phyloP scores from a whole-genome alignment of 2,113 vertebrate species.

The Reinhardtius hippoglossoides region DNA sequence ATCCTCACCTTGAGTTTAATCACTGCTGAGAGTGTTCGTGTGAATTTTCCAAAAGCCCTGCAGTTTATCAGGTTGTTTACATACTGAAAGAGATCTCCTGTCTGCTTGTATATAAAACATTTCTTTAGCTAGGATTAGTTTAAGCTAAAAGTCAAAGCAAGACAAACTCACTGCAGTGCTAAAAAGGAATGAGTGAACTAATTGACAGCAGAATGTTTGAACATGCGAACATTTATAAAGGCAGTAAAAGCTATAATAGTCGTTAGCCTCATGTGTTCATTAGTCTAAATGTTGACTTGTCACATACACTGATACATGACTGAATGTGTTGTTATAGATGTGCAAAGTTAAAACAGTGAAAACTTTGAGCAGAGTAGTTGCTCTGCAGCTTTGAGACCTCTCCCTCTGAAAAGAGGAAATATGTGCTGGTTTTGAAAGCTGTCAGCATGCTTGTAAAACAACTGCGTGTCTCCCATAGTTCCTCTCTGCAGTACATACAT shows the following conservation, averaged over 20 bases:
- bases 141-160: not conserved
- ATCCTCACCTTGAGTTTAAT: not conserved
- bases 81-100: not conserved
- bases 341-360: constrained; percentile 14
- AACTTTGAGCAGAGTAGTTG: not conserved
- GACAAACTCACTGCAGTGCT: not conserved
- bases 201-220: not conserved
- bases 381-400: constrained; percentile 5
- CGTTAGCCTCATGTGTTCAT: not conserved
- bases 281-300: not conserved
- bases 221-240: not conserved
- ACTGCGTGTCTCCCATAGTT: constrained; percentile 19
- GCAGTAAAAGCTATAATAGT: not conserved
- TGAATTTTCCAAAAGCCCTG: constrained; percentile 21
- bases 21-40: not conserved
- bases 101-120: not conserved
- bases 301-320: not conserved
- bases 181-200: not conserved
- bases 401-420: constrained; percentile 23
- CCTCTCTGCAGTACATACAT: constrained; percentile 50
- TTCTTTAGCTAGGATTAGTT: not conserved
- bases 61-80: not conserved
- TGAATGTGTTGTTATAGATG: not conserved
- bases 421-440: constrained; percentile 33
- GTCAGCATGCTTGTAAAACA: constrained; percentile 44